These are phyloP conservation scores for Biston betularia DNA, from an alignment of 2,888 invertebrate genomes.

Conservation along the genomic window DNA sequence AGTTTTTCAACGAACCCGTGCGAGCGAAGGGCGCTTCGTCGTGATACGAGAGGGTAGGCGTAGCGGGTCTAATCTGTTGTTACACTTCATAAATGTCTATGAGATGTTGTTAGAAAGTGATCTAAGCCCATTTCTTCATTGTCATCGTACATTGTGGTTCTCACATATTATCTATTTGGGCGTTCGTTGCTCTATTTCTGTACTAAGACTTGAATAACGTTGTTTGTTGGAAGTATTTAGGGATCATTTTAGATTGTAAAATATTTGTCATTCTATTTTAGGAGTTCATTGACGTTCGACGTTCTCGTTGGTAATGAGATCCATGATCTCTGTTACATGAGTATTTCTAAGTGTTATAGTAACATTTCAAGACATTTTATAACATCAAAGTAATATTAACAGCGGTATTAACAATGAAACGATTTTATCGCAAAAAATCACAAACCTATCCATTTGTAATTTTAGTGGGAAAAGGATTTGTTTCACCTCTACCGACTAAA, in stretches of 20 bases:
- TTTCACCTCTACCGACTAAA: neutral
- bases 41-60: slow-evolving; percentile 30
- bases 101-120: slow-evolving; percentile 66
- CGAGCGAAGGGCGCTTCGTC: slow-evolving; percentile 35
- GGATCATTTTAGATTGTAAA: slow-evolving; percentile 61
- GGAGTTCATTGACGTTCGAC: slow-evolving; percentile 39
- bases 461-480: neutral
- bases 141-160: slow-evolving; percentile 43
- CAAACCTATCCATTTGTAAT: neutral
- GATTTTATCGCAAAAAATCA: neutral
- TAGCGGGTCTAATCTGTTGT: slow-evolving; percentile 59
- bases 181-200: slow-evolving; percentile 63
- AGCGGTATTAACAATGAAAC: neutral
- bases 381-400: neutral
- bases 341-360: slow-evolving; percentile 20
- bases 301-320: slow-evolving; percentile 29
- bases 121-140: slow-evolving; percentile 48
- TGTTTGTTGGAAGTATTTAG: slow-evolving; percentile 77
- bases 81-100: slow-evolving; percentile 70
- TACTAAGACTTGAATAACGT: slow-evolving; percentile 73
- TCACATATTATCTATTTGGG: slow-evolving; percentile 45
- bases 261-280: slow-evolving; percentile 55
- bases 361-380: slow-evolving; percentile 7
- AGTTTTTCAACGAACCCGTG: slow-evolving; percentile 73
- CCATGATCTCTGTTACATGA: neutral